Evolutionary conservation across 2,888 invertebrate species (phyloP).

Genomic region (Tyria jacobaeae): DNA sequence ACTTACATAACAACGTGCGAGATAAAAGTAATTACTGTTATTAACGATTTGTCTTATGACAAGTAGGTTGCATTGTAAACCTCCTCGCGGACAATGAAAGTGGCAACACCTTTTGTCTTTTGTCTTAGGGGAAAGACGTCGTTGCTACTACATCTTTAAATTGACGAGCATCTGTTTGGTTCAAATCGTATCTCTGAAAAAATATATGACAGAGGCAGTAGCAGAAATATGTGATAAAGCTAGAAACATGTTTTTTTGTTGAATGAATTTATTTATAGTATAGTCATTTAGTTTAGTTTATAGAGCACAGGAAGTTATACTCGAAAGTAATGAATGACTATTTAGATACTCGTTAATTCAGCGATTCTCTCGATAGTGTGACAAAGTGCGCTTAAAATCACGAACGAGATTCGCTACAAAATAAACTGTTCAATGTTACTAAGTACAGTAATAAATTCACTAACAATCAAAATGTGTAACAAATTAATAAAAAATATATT

Average conservation of each 20-base stretch:
- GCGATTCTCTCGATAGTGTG: constrained; percentile 34
- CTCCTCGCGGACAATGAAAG: background rate
- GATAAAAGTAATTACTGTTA: background rate
- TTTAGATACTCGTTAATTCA: constrained; percentile 37
- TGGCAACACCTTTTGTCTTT: too few species aligned
- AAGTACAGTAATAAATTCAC: constrained; percentile 12
- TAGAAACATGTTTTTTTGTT: background rate
- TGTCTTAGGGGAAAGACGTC: too few species aligned
- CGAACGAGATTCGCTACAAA: constrained; percentile 31
- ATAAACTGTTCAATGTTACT: constrained; percentile 26
- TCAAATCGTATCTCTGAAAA: background rate
- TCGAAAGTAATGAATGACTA: constrained; percentile 33
- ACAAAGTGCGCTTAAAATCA: constrained; percentile 22
- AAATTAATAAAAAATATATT: background rate
- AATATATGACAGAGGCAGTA: background rate
- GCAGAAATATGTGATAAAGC: too few species aligned
- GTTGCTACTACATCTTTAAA: too few species aligned
- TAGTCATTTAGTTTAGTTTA: background rate
- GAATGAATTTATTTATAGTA: too few species aligned
- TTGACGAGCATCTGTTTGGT: too few species aligned
- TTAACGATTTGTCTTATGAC: background rate
- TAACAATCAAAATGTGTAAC: background rate
- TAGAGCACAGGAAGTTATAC: constrained; percentile 21
- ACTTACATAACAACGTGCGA: background rate
- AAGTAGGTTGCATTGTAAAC: background rate